Evolutionary conservation across 1,140 invertebrate genomes (phyloP).

Genomic region (Adoxophyes honmai): DNA sequence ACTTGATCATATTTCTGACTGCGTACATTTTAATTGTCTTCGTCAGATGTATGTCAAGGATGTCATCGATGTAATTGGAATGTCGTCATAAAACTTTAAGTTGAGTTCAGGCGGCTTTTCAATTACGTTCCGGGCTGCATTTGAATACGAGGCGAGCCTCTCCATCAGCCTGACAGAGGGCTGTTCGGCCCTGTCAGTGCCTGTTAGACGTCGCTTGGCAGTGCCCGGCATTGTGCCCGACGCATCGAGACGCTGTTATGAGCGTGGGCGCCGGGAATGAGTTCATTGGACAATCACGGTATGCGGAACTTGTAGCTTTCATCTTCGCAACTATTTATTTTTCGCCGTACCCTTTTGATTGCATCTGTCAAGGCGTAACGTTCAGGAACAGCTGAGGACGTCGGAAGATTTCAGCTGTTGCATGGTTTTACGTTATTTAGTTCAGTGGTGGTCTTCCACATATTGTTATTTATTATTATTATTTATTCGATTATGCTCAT

Average conservation of each 20-base stretch:
- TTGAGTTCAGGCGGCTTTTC: background rate
- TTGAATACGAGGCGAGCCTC: background rate
- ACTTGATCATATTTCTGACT: no score
- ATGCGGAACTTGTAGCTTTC: conserved; percentile 47
- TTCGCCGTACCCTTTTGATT: background rate
- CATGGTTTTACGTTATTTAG: no score
- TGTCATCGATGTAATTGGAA: no score
- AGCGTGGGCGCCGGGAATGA: conserved; percentile 47
- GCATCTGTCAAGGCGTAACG: background rate
- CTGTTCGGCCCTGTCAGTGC: background rate
- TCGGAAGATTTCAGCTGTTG: background rate
- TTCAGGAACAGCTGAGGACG: background rate
- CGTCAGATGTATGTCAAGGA: no score
- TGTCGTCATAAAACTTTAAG: background rate
- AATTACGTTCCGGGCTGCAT: conserved; percentile 1
- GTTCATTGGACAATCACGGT: conserved; percentile 54
- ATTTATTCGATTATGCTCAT: no score
- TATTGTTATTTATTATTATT: no score
- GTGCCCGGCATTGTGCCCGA: background rate
- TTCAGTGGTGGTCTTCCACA: no score
- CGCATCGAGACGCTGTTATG: conserved; percentile 7
- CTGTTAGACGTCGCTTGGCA: conserved; percentile 2
- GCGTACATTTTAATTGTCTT: no score
- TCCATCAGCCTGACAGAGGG: conserved; percentile 11
- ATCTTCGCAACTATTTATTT: conserved; percentile 14